Evolutionary conservation across 2,113 vertebrate species (phyloP).

Genomic region (Coptodon rendalli): DNA sequence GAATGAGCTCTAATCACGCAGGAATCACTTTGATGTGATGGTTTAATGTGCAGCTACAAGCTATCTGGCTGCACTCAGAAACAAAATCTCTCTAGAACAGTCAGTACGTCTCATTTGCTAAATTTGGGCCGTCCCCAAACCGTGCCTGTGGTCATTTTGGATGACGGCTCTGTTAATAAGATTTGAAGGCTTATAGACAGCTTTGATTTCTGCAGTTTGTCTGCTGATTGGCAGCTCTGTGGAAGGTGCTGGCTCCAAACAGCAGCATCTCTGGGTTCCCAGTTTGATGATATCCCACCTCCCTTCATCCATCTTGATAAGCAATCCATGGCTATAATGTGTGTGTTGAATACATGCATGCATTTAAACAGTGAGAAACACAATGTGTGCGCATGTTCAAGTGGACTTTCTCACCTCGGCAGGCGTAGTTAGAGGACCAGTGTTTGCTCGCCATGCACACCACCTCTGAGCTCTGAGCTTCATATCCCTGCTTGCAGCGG

Average conservation of each 20-base stretch:
- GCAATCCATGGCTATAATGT: neutral
- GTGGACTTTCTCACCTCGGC: constrained; percentile 81
- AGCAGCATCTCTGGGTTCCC: neutral
- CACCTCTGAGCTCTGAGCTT: constrained; percentile 81
- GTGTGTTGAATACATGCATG: neutral
- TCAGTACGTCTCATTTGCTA: neutral
- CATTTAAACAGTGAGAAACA: neutral
- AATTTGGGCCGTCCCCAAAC: neutral
- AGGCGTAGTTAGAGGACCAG: constrained; percentile 92
- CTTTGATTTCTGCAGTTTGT: neutral
- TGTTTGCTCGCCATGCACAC: constrained; percentile 89
- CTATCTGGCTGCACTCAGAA: neutral
- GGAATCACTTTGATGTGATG: neutral
- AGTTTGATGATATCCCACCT: neutral
- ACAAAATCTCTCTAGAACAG: neutral
- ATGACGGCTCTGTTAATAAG: neutral
- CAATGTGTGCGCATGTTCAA: neutral
- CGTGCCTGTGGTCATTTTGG: neutral
- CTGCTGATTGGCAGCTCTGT: neutral
- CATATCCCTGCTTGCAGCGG: constrained; percentile 88
- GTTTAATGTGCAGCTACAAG: neutral
- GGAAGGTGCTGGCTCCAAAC: neutral
- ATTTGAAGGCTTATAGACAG: neutral
- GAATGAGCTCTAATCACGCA: neutral
- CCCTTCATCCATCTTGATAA: neutral